Percentiles rank a stretch among this genome's conserved stretches.
Conservation (phyloP, 2,113 vertebrate genomes). For the Bagarius yarrelli region DNA sequence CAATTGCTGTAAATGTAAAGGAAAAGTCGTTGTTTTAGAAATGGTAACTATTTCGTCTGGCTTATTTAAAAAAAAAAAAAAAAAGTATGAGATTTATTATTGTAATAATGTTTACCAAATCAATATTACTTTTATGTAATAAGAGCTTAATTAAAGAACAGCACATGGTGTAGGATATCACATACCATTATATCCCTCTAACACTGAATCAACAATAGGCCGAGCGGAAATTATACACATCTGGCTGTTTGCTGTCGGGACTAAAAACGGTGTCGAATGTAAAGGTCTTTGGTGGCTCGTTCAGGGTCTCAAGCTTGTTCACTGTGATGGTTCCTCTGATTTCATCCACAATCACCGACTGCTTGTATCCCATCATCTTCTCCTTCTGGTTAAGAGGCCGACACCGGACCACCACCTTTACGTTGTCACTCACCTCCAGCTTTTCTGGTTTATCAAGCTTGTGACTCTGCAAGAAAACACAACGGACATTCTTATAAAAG, state of each 20-base stretch:
- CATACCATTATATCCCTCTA: slow-evolving; percentile 97
- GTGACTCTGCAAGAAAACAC: slow-evolving; percentile 70
- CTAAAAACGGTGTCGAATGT: slow-evolving; percentile 98
- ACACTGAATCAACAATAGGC: slow-evolving; percentile 92
- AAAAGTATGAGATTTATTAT: no score
- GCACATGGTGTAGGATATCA: no score
- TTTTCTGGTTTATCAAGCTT: slow-evolving; percentile 84
- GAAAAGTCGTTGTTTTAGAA: no score
- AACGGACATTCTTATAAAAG: background rate
- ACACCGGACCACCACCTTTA: slow-evolving; percentile 95
- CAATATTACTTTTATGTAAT: no score
- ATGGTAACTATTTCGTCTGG: no score
- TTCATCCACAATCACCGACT: slow-evolving; percentile 89
- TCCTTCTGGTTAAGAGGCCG: slow-evolving; percentile 93
- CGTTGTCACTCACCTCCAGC: slow-evolving; percentile 87
- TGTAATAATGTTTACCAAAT: no score
- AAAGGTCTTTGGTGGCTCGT: slow-evolving; percentile 94
- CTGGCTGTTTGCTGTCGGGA: slow-evolving; percentile 94
- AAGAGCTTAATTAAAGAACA: no score
- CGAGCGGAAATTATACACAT: slow-evolving; percentile 97
- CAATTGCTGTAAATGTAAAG: no score
- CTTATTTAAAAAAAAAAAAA: no score
- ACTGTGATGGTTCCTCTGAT: slow-evolving; percentile 94
- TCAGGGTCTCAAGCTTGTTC: slow-evolving; percentile 86
- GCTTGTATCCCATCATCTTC: slow-evolving; percentile 81